These are phyloP conservation scores for Chionomys nivalis DNA, from an alignment of 2,113 vertebrate genomes.

Conservation along the genomic window DNA sequence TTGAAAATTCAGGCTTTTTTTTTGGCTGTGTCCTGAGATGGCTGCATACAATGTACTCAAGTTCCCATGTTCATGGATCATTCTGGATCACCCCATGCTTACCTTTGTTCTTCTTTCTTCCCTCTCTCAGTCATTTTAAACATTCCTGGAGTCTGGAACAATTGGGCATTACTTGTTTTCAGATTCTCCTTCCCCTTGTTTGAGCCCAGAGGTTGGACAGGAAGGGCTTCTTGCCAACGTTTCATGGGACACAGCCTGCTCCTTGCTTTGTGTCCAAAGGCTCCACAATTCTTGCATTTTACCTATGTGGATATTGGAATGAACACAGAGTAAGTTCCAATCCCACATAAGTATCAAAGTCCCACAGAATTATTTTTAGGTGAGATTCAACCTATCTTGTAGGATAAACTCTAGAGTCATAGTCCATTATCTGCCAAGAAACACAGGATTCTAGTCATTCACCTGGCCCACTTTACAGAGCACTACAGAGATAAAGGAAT, in stretches of 20 bases:
- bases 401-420: accelerated
- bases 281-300: slow-evolving; percentile 7
- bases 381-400: accelerated
- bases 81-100: background rate
- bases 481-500: background rate
- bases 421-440: too few species aligned
- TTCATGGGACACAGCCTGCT: background rate
- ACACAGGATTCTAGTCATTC: accelerated
- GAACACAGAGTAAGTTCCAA: background rate
- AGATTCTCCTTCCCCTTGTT: background rate
- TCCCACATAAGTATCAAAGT: background rate
- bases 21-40: background rate
- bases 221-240: accelerated
- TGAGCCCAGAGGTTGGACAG: background rate
- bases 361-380: accelerated
- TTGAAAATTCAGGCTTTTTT: too few species aligned
- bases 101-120: background rate
- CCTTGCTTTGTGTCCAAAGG: background rate
- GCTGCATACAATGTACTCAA: background rate
- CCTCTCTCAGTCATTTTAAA: background rate
- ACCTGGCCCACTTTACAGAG: background rate
- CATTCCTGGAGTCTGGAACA: accelerated
- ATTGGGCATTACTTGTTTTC: background rate
- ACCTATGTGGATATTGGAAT: background rate
- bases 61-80: accelerated